phyloP scores from a whole-genome alignment of 2,888 invertebrate species.

The Aphodius granarius region DNA sequence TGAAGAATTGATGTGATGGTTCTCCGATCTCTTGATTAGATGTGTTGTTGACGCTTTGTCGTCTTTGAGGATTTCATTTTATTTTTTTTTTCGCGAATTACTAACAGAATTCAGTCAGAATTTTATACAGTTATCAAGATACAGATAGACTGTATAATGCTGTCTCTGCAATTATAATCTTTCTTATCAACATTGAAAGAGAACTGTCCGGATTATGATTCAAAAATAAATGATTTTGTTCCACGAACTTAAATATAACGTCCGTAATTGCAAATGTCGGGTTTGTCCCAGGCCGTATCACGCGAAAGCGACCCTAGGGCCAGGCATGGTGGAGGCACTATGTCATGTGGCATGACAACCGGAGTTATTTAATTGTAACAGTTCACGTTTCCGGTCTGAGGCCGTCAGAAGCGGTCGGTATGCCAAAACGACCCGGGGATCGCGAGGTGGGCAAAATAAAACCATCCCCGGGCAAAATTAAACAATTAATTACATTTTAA shows the following conservation, averaged over 20 bases:
- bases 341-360: slow-evolving; percentile 7
- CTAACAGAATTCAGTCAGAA: no score
- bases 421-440: not conserved
- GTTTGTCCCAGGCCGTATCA: not conserved
- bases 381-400: slow-evolving; percentile 8
- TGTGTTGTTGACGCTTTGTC: no score
- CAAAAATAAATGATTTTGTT: no score
- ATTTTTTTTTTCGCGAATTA: no score
- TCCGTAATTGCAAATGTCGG: not conserved
- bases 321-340: not conserved
- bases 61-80: no score
- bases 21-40: no score
- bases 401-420: not conserved
- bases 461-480: slow-evolving; percentile 18
- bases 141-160: no score
- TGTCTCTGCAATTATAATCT: no score
- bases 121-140: no score
- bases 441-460: slow-evolving; percentile 7
- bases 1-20: no score
- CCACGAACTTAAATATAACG: not conserved
- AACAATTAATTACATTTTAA: slow-evolving; percentile 25
- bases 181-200: no score
- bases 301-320: not conserved
- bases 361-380: slow-evolving; percentile 9
- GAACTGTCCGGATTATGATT: no score